Conservation (phyloP, 2,113 vertebrate genomes). For the Eudyptes chrysolophus region DNA sequence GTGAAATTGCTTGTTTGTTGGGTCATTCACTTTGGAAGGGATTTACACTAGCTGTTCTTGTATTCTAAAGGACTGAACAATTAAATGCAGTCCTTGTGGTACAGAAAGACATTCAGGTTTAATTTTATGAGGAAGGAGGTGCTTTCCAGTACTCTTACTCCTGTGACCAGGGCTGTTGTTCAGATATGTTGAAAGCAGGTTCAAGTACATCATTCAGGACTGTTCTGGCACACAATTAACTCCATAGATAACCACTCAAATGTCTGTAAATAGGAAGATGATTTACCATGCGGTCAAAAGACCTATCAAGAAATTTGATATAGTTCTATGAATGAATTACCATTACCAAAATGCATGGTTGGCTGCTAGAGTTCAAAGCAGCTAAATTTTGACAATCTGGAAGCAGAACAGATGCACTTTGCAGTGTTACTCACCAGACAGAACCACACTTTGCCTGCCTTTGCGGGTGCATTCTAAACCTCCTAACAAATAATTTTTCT, state of each 20-base stretch:
- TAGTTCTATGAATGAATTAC: neutral
- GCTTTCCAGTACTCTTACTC: neutral
- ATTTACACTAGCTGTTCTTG: neutral
- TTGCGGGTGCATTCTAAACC: neutral
- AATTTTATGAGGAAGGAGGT: neutral
- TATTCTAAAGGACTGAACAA: neutral
- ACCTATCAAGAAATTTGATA: neutral
- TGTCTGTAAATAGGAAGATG: neutral
- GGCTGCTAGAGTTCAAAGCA: neutral
- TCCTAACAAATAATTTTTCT: neutral
- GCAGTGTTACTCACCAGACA: neutral
- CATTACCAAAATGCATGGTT: neutral
- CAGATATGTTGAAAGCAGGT: neutral
- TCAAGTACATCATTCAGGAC: neutral
- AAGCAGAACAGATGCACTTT: neutral
- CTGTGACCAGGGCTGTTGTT: neutral
- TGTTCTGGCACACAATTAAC: neutral
- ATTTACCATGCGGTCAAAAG: neutral
- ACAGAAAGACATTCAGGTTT: neutral
- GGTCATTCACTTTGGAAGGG: neutral
- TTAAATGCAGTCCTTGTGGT: neutral
- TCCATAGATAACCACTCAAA: neutral
- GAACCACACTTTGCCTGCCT: neutral
- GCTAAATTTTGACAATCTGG: neutral
- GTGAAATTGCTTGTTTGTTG: neutral